Percentiles rank a stretch among this genome's conserved stretches.
Evolutionary conservation across 2,113 vertebrate genomes (phyloP).

Genomic region (Hydrochoerus hydrochaeris): DNA sequence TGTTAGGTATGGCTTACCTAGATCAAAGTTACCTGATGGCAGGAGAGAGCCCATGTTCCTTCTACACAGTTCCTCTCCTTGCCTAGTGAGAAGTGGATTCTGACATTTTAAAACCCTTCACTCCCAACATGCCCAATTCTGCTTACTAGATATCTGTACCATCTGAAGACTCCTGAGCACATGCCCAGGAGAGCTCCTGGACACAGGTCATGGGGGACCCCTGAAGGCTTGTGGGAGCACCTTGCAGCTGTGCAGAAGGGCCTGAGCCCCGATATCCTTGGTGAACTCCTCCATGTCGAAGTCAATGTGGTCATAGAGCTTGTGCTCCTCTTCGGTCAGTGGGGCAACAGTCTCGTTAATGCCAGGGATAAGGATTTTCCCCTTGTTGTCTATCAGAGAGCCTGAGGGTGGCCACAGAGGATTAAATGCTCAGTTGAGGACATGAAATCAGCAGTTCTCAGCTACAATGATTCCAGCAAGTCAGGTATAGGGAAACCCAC

Average conservation of each 20-base stretch:
- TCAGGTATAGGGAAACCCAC: background rate
- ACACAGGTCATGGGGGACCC: too few relatives aligned
- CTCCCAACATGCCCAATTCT: rapidly evolving
- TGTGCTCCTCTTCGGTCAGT: constrained; percentile 90
- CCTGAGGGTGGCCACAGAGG: constrained; percentile 81
- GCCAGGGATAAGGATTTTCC: constrained; percentile 93
- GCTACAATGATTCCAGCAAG: background rate
- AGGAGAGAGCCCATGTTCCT: rapidly evolving
- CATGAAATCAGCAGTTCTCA: rapidly evolving
- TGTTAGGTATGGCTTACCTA: rapidly evolving
- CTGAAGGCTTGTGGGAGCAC: constrained; percentile 72
- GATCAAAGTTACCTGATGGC: background rate
- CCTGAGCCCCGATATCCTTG: constrained; percentile 89
- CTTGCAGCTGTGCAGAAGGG: constrained; percentile 91
- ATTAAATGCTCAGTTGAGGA: rapidly evolving
- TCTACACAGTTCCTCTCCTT: rapidly evolving
- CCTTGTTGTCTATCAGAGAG: constrained; percentile 89
- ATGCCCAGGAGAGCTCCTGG: rapidly evolving
- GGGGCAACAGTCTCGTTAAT: constrained; percentile 90
- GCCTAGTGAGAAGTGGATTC: rapidly evolving
- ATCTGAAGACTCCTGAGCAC: rapidly evolving
- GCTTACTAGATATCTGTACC: rapidly evolving
- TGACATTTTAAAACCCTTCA: background rate
- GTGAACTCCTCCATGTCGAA: constrained; percentile 94
- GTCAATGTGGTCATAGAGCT: constrained; percentile 94